phyloP scores from a whole-genome alignment of 2,888 invertebrate genomes.

The Athetis lepigone region DNA sequence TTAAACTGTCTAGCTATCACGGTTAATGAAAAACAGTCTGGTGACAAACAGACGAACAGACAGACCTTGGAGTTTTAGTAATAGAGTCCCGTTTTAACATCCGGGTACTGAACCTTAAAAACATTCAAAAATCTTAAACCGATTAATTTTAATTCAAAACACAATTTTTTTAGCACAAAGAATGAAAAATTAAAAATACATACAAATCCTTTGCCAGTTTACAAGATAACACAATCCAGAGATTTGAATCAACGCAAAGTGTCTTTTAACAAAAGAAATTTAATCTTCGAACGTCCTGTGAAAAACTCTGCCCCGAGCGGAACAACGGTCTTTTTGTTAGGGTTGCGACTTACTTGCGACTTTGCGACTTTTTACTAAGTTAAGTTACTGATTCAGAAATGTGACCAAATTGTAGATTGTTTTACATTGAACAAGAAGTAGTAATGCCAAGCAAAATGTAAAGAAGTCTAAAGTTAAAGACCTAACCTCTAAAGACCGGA shows the following conservation, averaged over 20 bases:
- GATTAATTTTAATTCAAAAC: constrained; percentile 8
- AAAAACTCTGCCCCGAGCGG: constrained; percentile 46
- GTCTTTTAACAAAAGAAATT: constrained; percentile 57
- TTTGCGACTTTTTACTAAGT: constrained; percentile 24
- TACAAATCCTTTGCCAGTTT: constrained; percentile 46
- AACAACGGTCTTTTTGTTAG: constrained; percentile 12
- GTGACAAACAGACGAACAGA: too few relatives aligned
- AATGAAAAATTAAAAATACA: constrained; percentile 42
- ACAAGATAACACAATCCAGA: constrained; percentile 39
- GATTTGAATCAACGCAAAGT: constrained; percentile 45
- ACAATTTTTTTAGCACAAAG: constrained; percentile 16
- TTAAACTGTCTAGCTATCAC: too few relatives aligned
- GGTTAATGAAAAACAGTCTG: too few relatives aligned
- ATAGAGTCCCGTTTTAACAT: too few relatives aligned
- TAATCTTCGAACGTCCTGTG: constrained; percentile 55
- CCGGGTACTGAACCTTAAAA: too few relatives aligned
- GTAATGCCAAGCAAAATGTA: too few relatives aligned
- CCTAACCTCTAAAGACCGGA: too few relatives aligned
- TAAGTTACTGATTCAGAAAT: too few relatives aligned
- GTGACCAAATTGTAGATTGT: too few relatives aligned
- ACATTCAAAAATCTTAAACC: neutral
- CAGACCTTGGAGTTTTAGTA: too few relatives aligned
- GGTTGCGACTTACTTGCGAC: constrained; percentile 7
- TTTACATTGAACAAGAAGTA: too few relatives aligned
- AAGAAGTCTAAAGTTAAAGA: too few relatives aligned